A percentile compares a stretch with the other conserved stretches of the same genome.
phyloP scores from a whole-genome alignment of 2,888 invertebrate species.

The Macropis europaea region DNA sequence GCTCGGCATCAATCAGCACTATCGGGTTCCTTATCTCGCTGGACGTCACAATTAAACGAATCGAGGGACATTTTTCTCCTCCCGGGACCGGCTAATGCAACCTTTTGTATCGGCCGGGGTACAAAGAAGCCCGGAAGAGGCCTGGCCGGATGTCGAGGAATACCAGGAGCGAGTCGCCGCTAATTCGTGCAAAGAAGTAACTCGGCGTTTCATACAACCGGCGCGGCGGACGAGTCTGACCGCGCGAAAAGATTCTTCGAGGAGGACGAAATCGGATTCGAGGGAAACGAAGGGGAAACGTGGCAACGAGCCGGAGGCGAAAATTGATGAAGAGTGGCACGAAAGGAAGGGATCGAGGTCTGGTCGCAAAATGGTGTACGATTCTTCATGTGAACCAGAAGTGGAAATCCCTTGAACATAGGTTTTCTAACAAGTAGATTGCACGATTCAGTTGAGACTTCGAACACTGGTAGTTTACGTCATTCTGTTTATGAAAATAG shows the following conservation, averaged over 20 bases:
- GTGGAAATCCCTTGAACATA: background rate
- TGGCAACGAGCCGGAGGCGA: background rate
- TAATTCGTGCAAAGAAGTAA: slow-evolving; percentile 62
- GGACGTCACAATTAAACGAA: slow-evolving; percentile 56
- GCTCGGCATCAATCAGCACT: slow-evolving; percentile 48
- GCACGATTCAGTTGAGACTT: no score
- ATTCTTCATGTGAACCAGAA: background rate
- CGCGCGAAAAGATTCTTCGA: slow-evolving; percentile 24
- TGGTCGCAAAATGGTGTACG: background rate
- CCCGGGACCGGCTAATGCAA: slow-evolving; percentile 20
- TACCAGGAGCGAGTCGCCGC: slow-evolving; percentile 52
- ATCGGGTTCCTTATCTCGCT: slow-evolving; percentile 48
- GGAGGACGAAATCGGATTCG: slow-evolving; percentile 28
- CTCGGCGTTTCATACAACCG: slow-evolving; percentile 44
- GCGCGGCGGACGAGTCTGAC: slow-evolving; percentile 28
- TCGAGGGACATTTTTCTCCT: slow-evolving; percentile 50
- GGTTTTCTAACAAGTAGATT: no score
- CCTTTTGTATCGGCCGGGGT: slow-evolving; percentile 27
- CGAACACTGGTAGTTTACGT: no score
- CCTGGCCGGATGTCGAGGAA: slow-evolving; percentile 38
- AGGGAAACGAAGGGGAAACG: slow-evolving; percentile 30
- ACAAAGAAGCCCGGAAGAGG: slow-evolving; percentile 28
- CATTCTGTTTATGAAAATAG: no score
- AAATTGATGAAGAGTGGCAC: slow-evolving; percentile 14
- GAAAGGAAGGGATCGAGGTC: slow-evolving; percentile 15